Conservation (phyloP, 2,797 vertebrate genomes). For the Lagodon rhomboides region DNA sequence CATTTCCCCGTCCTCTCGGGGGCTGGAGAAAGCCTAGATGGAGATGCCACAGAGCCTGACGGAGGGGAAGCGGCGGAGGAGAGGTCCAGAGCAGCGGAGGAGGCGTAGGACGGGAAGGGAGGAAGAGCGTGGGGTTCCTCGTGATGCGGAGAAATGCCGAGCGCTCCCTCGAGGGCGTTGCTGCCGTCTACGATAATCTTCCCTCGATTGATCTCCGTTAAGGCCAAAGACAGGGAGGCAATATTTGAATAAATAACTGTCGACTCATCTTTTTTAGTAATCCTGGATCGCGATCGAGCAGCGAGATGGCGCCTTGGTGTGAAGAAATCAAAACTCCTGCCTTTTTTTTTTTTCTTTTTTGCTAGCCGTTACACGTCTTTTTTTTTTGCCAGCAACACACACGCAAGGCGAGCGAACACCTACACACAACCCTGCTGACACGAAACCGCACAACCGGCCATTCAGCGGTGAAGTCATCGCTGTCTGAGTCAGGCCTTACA, state of each 20-base stretch:
- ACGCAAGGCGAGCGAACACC: conserved; percentile 23
- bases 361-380: neutral
- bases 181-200: conserved; percentile 30
- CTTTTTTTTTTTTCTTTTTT: conserved; percentile 6
- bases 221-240: neutral
- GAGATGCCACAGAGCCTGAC: conserved; percentile 7
- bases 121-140: conserved; percentile 21
- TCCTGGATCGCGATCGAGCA: conserved; percentile 7
- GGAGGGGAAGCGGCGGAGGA: neutral
- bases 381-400: neutral
- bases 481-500: conserved; percentile 68
- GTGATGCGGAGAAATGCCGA: conserved; percentile 23
- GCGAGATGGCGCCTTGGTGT: neutral
- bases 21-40: conserved; percentile 27
- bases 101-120: neutral
- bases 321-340: conserved; percentile 30
- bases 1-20: conserved; percentile 21
- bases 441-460: conserved; percentile 45
- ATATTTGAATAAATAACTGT: conserved; percentile 16
- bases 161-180: neutral
- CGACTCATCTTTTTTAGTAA: conserved; percentile 17
- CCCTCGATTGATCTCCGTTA: conserved; percentile 27
- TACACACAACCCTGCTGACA: conserved; percentile 44
- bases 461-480: conserved; percentile 71
- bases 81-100: neutral